Conservation (phyloP, 2,113 vertebrate genomes). For the Menura novaehollandiae region DNA sequence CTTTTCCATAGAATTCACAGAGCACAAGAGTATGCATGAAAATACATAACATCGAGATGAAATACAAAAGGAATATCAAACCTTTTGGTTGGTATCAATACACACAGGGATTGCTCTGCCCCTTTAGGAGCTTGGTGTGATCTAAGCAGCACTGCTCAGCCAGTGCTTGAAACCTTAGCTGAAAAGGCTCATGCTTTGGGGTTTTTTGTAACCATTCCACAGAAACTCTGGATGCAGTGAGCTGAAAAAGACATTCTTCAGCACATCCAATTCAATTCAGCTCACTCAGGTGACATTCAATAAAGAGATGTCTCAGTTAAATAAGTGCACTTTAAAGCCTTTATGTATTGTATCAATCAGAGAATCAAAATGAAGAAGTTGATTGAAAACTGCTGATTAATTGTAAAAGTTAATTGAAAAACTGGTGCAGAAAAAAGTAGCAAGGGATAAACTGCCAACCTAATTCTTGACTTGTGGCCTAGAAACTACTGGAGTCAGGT, state of each 20-base stretch:
- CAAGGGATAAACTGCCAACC: background rate
- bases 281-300: background rate
- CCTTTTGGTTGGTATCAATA: background rate
- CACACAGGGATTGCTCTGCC: background rate
- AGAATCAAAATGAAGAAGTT: background rate
- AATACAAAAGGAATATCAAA: background rate
- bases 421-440: background rate
- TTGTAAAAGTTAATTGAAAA: background rate
- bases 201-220: background rate
- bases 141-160: background rate
- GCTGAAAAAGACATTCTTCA: background rate
- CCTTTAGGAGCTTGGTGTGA: background rate
- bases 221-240: background rate
- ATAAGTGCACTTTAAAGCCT: background rate
- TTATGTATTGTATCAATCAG: background rate
- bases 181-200: background rate
- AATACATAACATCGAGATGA: background rate
- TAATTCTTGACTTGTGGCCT: background rate
- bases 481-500: background rate
- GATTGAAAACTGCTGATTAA: background rate
- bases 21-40: background rate
- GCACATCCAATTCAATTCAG: background rate
- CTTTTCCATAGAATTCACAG: background rate
- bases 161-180: background rate
- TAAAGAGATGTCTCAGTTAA: background rate